These are phyloP conservation scores for Aurelia aurita DNA, from an alignment of 30 jellyfish, hydroid and myxozoan species.

Conservation along the genomic window DNA sequence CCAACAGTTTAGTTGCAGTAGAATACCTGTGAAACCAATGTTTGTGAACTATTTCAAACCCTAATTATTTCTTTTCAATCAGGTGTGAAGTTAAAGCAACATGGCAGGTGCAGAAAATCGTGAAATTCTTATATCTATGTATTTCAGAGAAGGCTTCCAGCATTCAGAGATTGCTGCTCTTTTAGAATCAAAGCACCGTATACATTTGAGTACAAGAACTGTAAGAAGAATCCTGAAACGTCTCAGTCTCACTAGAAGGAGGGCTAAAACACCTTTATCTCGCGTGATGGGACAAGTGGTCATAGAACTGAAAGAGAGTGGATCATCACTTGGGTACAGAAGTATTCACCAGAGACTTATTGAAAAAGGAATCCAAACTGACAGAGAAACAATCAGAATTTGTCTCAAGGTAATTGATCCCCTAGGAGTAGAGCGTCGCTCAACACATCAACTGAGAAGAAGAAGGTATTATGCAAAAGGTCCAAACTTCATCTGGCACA, in stretches of 20 bases:
- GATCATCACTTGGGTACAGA: conserved; percentile 39
- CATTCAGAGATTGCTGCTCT: conserved; percentile 9
- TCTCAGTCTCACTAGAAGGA: conserved; percentile 4
- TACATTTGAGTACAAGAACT: conserved; percentile 6
- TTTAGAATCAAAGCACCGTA: conserved; percentile 5
- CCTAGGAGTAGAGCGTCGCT: conserved; percentile 1
- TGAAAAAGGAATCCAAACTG: conserved; percentile 4
- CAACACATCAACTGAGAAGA: conserved; percentile 7
- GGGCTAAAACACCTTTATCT: too few relatives aligned
- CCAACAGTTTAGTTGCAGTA: too few relatives aligned
- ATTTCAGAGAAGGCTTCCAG: conserved; percentile 5
- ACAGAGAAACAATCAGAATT: conserved; percentile 14
- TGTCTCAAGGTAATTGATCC: conserved; percentile 13
- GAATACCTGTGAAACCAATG: too few relatives aligned
- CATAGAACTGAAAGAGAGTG: conserved; percentile 1
- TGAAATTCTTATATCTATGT: neutral
- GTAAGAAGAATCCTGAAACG: conserved; percentile 1
- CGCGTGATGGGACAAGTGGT: neutral
- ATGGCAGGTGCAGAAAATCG: neutral
- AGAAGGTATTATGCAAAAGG: conserved; percentile 25
- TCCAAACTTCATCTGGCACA: conserved; percentile 41
- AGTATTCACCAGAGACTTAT: conserved; percentile 9
- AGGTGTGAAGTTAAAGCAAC: too few relatives aligned
- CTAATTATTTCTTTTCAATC: too few relatives aligned
- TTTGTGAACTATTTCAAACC: too few relatives aligned